Conservation (phyloP, 1,140 invertebrate species). For the Rhopalosiphum maidis region DNA sequence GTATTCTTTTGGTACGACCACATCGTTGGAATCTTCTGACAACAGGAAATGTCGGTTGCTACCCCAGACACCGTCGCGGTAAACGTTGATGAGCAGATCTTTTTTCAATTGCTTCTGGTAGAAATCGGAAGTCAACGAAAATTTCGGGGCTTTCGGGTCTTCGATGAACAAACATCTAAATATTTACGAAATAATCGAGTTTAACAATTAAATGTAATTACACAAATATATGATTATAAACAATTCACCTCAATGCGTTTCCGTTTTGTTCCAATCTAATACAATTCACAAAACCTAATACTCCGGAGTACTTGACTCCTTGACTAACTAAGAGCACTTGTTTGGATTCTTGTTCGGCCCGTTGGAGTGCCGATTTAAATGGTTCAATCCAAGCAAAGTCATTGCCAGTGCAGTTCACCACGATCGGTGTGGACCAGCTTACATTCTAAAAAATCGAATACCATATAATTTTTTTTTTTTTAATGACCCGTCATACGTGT, state of each 20-base stretch:
- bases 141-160: constrained; percentile 59
- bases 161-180: constrained; percentile 59
- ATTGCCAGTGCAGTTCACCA: constrained; percentile 71
- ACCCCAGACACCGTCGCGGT: constrained; percentile 59
- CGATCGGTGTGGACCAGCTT: not conserved
- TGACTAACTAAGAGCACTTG: constrained; percentile 75
- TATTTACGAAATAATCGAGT: not conserved
- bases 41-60: constrained; percentile 75
- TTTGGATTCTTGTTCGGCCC: constrained; percentile 66
- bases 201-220: constrained; percentile 74
- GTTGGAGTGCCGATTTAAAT: constrained; percentile 73
- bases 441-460: constrained; percentile 63
- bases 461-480: constrained; percentile 65
- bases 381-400: constrained; percentile 81
- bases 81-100: constrained; percentile 65
- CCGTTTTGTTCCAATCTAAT: constrained; percentile 43
- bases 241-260: constrained; percentile 9
- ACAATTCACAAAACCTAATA: constrained; percentile 69
- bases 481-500: not conserved
- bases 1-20: constrained; percentile 68
- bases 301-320: constrained; percentile 73
- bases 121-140: constrained; percentile 64
- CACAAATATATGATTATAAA: not conserved
- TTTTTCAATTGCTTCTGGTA: constrained; percentile 61
- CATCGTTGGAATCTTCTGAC: constrained; percentile 67